phyloP scores from a whole-genome alignment of 2,888 invertebrate genomes.

The Keiferia lycopersicella region DNA sequence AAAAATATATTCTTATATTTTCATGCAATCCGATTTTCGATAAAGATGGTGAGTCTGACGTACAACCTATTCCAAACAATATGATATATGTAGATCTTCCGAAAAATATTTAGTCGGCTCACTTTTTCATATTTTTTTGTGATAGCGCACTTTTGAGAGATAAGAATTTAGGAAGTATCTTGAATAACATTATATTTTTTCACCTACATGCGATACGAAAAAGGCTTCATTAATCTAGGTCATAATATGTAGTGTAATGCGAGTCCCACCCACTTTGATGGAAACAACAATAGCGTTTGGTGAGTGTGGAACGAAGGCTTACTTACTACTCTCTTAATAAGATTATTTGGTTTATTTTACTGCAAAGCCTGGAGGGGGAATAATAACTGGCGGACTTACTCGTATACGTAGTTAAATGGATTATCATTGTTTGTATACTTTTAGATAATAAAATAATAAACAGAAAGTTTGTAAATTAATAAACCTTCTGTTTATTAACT shows the following conservation, averaged over 20 bases:
- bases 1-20: slow-evolving; percentile 31
- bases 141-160: neutral
- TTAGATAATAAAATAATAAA: too few relatives aligned
- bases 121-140: neutral
- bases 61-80: neutral
- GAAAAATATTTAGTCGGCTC: neutral
- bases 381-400: neutral
- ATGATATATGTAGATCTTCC: neutral
- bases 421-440: too few relatives aligned
- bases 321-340: neutral
- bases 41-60: slow-evolving; percentile 74
- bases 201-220: neutral
- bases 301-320: slow-evolving; percentile 10
- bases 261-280: slow-evolving; percentile 1
- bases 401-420: neutral
- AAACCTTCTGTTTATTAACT: too few relatives aligned
- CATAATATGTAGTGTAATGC: neutral
- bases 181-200: neutral
- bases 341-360: neutral
- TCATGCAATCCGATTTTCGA: slow-evolving; percentile 70
- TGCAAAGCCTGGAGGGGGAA: neutral
- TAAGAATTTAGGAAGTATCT: neutral
- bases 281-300: slow-evolving; percentile 17
- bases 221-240: slow-evolving; percentile 5
- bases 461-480: too few relatives aligned